Conservation (phyloP, 92 coral and sea anemone genomes). For the Isaurus tuberculatus region DNA sequence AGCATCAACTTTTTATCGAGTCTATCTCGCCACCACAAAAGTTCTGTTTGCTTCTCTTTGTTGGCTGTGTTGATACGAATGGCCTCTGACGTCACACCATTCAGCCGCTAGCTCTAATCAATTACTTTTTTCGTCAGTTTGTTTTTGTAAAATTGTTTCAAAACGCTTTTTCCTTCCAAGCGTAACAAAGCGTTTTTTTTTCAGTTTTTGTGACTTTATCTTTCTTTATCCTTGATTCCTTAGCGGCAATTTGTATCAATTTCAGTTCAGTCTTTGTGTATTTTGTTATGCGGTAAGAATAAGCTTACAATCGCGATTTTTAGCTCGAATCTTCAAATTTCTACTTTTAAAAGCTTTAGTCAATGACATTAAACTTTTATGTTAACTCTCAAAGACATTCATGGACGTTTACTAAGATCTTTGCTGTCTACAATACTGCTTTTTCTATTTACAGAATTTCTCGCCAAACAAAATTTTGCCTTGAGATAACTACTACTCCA, state of each 20-base stretch:
- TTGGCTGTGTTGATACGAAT: slow-evolving; percentile 44
- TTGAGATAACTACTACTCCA: slow-evolving; percentile 3
- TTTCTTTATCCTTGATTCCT: slow-evolving; percentile 19
- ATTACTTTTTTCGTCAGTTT: slow-evolving; percentile 37
- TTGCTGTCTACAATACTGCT: neutral
- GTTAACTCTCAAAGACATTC: neutral
- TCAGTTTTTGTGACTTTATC: neutral
- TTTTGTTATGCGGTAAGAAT: neutral
- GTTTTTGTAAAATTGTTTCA: slow-evolving; percentile 42
- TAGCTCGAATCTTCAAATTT: neutral
- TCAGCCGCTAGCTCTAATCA: slow-evolving; percentile 48
- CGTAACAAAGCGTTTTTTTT: neutral
- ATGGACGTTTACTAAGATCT: neutral
- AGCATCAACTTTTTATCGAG: slow-evolving; percentile 34
- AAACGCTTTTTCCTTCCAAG: slow-evolving; percentile 8
- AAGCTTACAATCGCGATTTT: neutral
- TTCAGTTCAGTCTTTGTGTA: neutral
- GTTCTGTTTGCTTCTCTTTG: slow-evolving; percentile 40
- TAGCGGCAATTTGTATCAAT: neutral
- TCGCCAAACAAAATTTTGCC: neutral
- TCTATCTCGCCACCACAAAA: slow-evolving; percentile 41
- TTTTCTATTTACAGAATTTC: neutral
- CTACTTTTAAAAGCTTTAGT: neutral
- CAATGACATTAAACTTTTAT: neutral
- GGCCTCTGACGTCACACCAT: slow-evolving; percentile 37